Percentiles rank a stretch among this genome's conserved stretches.
Evolutionary conservation across 2,797 vertebrate genomes (phyloP).

Genomic region (Smutsia gigantea): DNA sequence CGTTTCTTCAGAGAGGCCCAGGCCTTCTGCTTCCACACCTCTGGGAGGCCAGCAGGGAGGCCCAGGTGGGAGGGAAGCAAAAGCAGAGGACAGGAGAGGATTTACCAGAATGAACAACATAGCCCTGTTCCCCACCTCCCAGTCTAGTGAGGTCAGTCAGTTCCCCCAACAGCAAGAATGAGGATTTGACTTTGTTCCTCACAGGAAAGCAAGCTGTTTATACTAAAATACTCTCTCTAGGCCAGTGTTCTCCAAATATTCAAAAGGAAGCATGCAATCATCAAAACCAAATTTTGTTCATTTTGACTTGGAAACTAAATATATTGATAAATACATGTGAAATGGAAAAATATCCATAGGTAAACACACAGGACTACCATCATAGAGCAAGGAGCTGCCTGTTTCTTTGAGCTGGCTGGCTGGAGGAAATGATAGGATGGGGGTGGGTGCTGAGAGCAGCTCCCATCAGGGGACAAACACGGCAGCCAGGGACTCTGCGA

Average conservation of each 20-base stretch:
- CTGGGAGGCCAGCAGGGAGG: not conserved
- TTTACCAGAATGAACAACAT: not conserved
- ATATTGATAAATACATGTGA: not conserved
- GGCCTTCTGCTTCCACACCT: not conserved
- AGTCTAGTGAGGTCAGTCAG: not conserved
- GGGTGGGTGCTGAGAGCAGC: not conserved
- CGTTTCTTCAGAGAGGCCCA: not conserved
- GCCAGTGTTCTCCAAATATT: not conserved
- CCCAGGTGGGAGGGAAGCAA: not conserved
- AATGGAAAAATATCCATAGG: not conserved
- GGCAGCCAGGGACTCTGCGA: not conserved
- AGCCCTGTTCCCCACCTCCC: not conserved
- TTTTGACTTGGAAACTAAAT: not conserved
- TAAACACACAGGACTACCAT: not conserved
- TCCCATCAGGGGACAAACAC: not conserved
- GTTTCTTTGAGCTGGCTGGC: not conserved
- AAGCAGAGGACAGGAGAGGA: not conserved
- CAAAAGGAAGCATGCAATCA: not conserved
- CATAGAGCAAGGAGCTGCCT: not conserved
- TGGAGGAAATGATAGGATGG: not conserved
- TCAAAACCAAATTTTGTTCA: not conserved
- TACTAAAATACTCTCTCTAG: not conserved
- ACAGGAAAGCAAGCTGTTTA: not conserved
- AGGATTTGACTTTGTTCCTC: not conserved
- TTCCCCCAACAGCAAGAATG: not conserved